Conservation (phyloP, 1,140 invertebrate genomes). For the Gerris buenoi region DNA sequence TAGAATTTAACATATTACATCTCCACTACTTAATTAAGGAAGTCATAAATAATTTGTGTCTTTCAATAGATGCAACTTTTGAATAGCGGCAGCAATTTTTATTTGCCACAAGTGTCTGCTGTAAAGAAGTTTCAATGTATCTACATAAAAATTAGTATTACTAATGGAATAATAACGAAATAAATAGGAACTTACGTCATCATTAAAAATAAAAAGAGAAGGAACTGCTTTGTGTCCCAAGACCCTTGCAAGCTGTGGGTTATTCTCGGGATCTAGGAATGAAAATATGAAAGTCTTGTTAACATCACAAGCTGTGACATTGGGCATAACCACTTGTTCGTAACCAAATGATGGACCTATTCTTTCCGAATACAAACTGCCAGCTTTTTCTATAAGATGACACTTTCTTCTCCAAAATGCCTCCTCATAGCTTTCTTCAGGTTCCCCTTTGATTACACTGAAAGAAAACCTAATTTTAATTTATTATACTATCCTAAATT, state of each 20-base stretch:
- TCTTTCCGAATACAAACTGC: not conserved
- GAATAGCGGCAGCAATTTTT: no score
- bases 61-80: no score
- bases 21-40: no score
- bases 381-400: not conserved
- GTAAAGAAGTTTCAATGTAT: no score
- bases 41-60: no score
- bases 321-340: conserved; percentile 32
- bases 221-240: conserved; percentile 57
- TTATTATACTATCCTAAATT: no score
- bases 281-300: conserved; percentile 53
- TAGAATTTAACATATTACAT: no score
- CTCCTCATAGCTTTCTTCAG: not conserved
- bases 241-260: conserved; percentile 52
- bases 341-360: conserved; percentile 13
- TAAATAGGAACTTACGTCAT: conserved; percentile 42
- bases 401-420: not conserved
- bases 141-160: no score
- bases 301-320: conserved; percentile 32
- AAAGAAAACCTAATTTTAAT: not conserved
- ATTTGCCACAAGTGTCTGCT: no score
- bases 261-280: conserved; percentile 51
- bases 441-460: not conserved
- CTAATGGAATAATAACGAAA: no score
- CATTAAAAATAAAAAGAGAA: conserved; percentile 52